Conservation (phyloP, 2,113 vertebrate genomes). For the Catharus fuscescens region DNA sequence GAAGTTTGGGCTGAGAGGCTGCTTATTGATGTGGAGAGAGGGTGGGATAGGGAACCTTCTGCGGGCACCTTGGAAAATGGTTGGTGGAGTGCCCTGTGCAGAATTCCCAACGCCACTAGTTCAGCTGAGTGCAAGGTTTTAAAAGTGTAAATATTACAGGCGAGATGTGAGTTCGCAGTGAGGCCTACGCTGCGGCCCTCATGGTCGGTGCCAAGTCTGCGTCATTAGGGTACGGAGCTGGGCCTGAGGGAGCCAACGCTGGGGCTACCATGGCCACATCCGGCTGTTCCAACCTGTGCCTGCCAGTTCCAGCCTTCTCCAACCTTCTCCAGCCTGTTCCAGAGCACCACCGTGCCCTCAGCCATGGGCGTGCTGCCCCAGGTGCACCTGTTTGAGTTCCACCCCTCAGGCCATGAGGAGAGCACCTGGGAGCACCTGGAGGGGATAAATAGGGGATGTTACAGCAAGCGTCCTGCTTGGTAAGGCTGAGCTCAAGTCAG, state of each 20-base stretch:
- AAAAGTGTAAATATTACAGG: not conserved
- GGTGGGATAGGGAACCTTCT: not conserved
- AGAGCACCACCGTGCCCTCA: too few relatives aligned
- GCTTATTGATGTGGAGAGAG: rapidly evolving
- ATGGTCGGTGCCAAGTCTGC: rapidly evolving
- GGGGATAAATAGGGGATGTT: rapidly evolving
- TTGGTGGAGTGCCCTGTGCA: rapidly evolving
- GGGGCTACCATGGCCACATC: too few relatives aligned
- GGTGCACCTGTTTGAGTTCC: rapidly evolving
- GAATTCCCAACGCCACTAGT: rapidly evolving
- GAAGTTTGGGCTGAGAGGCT: rapidly evolving
- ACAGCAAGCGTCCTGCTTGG: rapidly evolving
- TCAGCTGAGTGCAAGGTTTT: rapidly evolving
- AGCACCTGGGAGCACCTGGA: rapidly evolving
- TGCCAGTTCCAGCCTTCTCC: too few relatives aligned
- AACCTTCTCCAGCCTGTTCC: not conserved
- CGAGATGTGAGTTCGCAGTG: rapidly evolving
- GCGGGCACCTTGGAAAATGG: rapidly evolving
- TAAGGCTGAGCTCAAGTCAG: rapidly evolving
- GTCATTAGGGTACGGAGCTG: rapidly evolving
- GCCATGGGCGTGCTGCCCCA: rapidly evolving
- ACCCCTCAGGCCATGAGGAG: rapidly evolving
- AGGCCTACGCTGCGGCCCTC: rapidly evolving
- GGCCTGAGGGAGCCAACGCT: rapidly evolving
- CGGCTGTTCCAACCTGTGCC: rapidly evolving